Conservation (phyloP, 2,113 vertebrate species). For the Todiramphus saurophagus region DNA sequence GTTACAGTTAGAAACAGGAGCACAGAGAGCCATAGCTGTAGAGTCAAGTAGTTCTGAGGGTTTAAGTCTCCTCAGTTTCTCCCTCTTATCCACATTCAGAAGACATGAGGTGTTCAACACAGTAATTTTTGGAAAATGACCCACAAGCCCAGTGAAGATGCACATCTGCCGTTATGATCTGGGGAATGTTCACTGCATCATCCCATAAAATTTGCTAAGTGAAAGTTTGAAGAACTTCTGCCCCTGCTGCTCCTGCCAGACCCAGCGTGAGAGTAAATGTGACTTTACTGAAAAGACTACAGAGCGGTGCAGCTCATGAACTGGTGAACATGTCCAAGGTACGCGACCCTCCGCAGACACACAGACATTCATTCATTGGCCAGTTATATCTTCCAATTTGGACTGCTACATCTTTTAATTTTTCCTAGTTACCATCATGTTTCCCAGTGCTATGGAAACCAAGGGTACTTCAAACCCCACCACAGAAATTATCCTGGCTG, state of each 20-base stretch:
- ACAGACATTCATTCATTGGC: not conserved
- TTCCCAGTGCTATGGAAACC: not conserved
- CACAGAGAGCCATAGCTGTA: not conserved
- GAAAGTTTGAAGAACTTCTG: not conserved
- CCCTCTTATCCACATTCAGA: not conserved
- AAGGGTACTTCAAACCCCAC: not conserved
- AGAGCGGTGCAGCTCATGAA: not conserved
- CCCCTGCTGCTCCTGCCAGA: not conserved
- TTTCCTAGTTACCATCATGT: not conserved
- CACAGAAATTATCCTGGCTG: not conserved
- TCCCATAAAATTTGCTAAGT: not conserved
- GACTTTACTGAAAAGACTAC: not conserved
- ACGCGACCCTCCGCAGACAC: not conserved
- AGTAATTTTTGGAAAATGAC: not conserved
- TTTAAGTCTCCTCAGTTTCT: not conserved
- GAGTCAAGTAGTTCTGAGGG: not conserved
- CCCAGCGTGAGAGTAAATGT: not conserved
- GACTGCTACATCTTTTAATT: not conserved
- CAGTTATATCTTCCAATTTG: not conserved
- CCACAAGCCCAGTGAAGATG: not conserved
- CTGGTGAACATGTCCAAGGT: not conserved
- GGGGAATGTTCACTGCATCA: fast-evolving
- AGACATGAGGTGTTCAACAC: not conserved
- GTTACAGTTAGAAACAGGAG: fast-evolving
- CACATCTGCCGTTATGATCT: not conserved